Evolutionary conservation across 2,797 vertebrate species (phyloP).

Genomic region (Hydrophis major): DNA sequence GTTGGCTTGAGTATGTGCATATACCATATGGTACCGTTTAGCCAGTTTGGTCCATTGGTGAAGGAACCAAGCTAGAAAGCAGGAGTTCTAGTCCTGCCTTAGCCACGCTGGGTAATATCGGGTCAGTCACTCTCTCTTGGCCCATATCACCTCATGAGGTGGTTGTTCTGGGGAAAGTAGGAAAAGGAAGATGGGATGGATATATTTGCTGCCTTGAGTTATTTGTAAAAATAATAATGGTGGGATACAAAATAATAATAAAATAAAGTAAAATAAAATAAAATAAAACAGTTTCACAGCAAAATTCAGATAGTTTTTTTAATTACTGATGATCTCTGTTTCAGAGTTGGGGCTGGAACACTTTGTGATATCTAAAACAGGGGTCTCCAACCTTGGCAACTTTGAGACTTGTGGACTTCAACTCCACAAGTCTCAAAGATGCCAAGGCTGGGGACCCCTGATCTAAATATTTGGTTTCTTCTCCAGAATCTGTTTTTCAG

Average conservation of each 20-base stretch:
- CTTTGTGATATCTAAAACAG: neutral
- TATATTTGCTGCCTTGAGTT: neutral
- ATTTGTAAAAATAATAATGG: neutral
- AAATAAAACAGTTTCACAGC: neutral
- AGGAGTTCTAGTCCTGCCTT: neutral
- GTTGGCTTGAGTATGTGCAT: neutral
- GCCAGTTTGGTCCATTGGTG: neutral
- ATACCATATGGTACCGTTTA: neutral
- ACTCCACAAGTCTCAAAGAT: too few species aligned
- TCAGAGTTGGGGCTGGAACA: fast-evolving
- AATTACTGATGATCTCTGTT: fast-evolving
- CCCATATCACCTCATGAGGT: neutral
- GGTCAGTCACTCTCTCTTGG: neutral
- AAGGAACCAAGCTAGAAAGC: neutral
- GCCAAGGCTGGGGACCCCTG: too few species aligned
- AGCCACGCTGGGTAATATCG: neutral
- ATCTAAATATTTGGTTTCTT: neutral
- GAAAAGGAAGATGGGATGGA: neutral
- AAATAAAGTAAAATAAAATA: neutral
- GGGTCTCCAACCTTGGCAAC: too few species aligned
- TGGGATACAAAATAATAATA: neutral
- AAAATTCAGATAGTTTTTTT: neutral
- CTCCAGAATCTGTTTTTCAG: fast-evolving
- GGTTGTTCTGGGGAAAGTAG: neutral
- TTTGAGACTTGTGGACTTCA: too few species aligned